Conservation (phyloP, 30 jellyfish, hydroid and myxozoan species). For the Pseudorhiza aurosa region DNA sequence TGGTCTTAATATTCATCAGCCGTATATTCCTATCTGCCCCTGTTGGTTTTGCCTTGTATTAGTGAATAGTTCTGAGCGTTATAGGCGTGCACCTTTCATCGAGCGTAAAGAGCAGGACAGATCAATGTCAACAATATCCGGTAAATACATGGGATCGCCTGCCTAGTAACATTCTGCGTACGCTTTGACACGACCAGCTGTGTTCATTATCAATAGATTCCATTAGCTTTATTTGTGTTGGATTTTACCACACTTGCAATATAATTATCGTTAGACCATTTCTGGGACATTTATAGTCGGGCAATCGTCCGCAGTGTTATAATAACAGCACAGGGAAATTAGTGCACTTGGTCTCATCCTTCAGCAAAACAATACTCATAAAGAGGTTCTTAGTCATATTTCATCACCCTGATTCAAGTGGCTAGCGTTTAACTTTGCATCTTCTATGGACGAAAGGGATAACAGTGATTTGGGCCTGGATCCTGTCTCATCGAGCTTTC, state of each 20-base stretch:
- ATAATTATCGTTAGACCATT: conserved; percentile 9
- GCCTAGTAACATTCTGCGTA: conserved; percentile 55
- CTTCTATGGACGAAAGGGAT: conserved; percentile 69
- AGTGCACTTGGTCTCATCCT: neutral
- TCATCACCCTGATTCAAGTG: conserved; percentile 49
- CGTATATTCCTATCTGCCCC: conserved; percentile 1
- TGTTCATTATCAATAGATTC: conserved; percentile 55
- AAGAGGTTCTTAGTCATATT: conserved; percentile 48
- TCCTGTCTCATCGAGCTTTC: conserved; percentile 89
- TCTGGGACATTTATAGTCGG: neutral
- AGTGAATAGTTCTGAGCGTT: conserved; percentile 38
- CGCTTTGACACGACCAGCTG: conserved; percentile 66
- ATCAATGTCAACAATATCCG: conserved; percentile 83
- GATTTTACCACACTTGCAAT: conserved; percentile 65
- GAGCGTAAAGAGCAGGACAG: conserved; percentile 38
- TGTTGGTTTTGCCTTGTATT: conserved; percentile 70
- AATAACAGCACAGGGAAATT: neutral
- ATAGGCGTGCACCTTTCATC: conserved; percentile 73
- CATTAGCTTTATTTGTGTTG: conserved; percentile 74
- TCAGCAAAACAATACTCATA: conserved; percentile 33
- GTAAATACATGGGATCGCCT: conserved; percentile 61
- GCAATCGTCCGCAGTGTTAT: neutral
- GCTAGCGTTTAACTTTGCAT: too few species aligned
- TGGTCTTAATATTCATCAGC: conserved; percentile 24
- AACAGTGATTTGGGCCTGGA: conserved; percentile 68